phyloP scores from a whole-genome alignment of 2,113 vertebrate species.

The Lasiurus cinereus region DNA sequence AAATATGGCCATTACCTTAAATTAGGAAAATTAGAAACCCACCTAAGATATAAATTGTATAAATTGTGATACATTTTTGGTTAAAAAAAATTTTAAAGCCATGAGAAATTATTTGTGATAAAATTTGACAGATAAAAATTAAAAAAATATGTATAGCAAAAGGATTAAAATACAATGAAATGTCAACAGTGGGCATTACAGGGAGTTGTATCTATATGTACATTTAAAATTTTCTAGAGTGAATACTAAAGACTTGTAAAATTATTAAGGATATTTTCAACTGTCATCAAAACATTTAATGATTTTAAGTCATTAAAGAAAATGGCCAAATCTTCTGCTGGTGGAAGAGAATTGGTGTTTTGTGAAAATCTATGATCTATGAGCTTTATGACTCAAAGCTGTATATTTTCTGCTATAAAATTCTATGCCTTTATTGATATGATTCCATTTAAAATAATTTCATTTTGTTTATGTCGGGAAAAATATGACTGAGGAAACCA shows the following conservation, averaged over 20 bases:
- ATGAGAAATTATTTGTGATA: conserved; percentile 18
- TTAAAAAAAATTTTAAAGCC: conserved; percentile 29
- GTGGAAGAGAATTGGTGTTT: conserved; percentile 27
- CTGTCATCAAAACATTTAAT: background rate
- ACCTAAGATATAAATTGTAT: conserved; percentile 37
- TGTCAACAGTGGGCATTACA: background rate
- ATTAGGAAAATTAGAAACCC: conserved; percentile 19
- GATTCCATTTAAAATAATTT: conserved; percentile 48
- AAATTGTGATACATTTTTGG: background rate
- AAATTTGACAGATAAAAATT: background rate
- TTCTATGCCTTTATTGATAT: background rate
- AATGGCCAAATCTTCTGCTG: conserved; percentile 46
- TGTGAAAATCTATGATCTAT: background rate
- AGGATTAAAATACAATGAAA: conserved; percentile 25
- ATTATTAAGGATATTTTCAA: conserved; percentile 43
- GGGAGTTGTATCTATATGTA: conserved; percentile 1
- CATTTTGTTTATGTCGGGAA: background rate
- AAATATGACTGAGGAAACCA: conserved; percentile 42
- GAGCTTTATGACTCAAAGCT: conserved; percentile 31
- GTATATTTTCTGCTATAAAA: conserved; percentile 52
- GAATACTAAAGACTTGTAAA: conserved; percentile 45
- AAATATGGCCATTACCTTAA: background rate
- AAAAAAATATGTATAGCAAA: conserved; percentile 2
- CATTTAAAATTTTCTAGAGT: background rate
- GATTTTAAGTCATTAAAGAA: conserved; percentile 35